Percentiles rank a stretch among this genome's conserved stretches.
These are phyloP conservation scores for Coenonympha glycerion DNA, from an alignment of 2,888 invertebrate species.

Conservation along the genomic window DNA sequence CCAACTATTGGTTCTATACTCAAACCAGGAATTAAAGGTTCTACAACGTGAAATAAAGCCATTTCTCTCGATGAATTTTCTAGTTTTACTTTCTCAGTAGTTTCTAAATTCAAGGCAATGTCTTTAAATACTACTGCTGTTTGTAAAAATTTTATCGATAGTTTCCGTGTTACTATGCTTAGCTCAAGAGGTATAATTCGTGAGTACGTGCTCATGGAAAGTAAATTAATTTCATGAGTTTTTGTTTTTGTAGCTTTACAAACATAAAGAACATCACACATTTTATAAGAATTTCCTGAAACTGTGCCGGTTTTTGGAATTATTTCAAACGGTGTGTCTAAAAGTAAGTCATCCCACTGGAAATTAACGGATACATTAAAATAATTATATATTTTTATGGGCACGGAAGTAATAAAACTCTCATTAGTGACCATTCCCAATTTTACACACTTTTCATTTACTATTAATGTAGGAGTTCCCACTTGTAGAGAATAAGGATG, in stretches of 20 bases:
- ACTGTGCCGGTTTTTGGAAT: slow-evolving; percentile 50
- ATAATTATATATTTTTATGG: slow-evolving; percentile 53
- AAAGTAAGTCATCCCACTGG: slow-evolving; percentile 46
- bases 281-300: slow-evolving; percentile 47
- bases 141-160: slow-evolving; percentile 61
- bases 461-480: slow-evolving; percentile 44
- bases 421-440: slow-evolving; percentile 69
- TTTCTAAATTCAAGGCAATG: slow-evolving; percentile 58
- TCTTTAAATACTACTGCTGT: slow-evolving; percentile 54
- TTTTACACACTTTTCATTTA: slow-evolving; percentile 52
- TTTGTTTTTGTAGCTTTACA: slow-evolving; percentile 57
- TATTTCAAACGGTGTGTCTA: slow-evolving; percentile 60
- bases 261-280: slow-evolving; percentile 54
- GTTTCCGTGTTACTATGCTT: slow-evolving; percentile 53
- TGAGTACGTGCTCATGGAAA: slow-evolving; percentile 37
- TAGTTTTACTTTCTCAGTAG: slow-evolving; percentile 60
- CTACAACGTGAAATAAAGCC: slow-evolving; percentile 66
- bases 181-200: slow-evolving; percentile 50
- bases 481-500: slow-evolving; percentile 52
- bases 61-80: slow-evolving; percentile 73
- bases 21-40: slow-evolving; percentile 65
- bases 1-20: slow-evolving; percentile 71
- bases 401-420: slow-evolving; percentile 55
- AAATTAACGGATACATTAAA: slow-evolving; percentile 54
- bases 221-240: slow-evolving; percentile 53